A percentile compares a stretch with the other conserved stretches of the same genome.
These are phyloP conservation scores for Acleris cristana DNA, from an alignment of 2,888 invertebrate genomes.

Conservation along the genomic window DNA sequence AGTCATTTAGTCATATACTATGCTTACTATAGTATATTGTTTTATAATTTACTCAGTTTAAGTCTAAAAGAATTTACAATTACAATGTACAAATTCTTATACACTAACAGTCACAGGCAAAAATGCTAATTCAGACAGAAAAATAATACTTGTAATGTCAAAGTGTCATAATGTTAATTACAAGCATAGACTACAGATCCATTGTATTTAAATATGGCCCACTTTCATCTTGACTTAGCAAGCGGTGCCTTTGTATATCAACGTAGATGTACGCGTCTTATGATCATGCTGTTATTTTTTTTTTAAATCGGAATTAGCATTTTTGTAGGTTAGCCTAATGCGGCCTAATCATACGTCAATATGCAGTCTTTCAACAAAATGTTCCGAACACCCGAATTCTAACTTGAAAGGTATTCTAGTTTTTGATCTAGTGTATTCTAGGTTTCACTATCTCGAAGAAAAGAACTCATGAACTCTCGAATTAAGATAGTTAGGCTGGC, in stretches of 20 bases:
- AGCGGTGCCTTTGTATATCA: no score
- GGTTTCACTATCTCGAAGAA: no score
- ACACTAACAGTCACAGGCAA: slow-evolving; percentile 37
- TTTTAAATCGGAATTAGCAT: slow-evolving; percentile 13
- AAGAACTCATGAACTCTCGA: no score
- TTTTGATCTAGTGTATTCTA: no score
- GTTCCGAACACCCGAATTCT: no score
- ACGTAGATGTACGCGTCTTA: not conserved
- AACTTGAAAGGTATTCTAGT: no score
- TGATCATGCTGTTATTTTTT: not conserved
- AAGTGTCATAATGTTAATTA: not conserved
- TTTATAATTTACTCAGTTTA: slow-evolving; percentile 54
- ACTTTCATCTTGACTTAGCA: no score
- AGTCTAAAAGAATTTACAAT: slow-evolving; percentile 73
- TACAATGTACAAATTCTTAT: slow-evolving; percentile 75
- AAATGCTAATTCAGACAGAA: slow-evolving; percentile 25
- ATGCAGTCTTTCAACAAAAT: not conserved
- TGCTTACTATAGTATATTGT: slow-evolving; percentile 33
- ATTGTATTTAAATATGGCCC: not conserved
- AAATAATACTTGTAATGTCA: not conserved
- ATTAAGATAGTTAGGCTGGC: no score
- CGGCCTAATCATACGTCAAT: not conserved
- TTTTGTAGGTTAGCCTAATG: not conserved
- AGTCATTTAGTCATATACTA: slow-evolving; percentile 12
- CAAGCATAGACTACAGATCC: not conserved